A percentile compares a stretch with the other conserved stretches of the same genome.
These are phyloP conservation scores for Agrypnus murinus DNA, from an alignment of 2,888 invertebrate genomes.

Conservation along the genomic window DNA sequence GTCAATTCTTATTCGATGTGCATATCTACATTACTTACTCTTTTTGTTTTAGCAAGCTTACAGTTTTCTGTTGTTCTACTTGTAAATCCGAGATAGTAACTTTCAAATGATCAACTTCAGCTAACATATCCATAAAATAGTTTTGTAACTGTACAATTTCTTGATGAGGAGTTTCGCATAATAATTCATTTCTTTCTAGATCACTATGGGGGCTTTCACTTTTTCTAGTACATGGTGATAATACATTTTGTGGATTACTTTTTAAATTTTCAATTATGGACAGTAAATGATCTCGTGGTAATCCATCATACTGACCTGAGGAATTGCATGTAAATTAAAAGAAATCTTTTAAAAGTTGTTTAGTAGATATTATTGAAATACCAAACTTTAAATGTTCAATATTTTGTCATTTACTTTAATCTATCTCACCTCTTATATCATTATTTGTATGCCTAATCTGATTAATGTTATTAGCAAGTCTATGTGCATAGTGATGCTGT, in stretches of 20 bases:
- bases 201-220: slow-evolving; percentile 27
- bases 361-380: no score
- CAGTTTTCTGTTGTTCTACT: slow-evolving; percentile 37
- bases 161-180: slow-evolving; percentile 41
- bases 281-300: slow-evolving; percentile 27
- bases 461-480: no score
- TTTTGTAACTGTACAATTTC: slow-evolving; percentile 45
- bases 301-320: slow-evolving; percentile 28
- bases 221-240: slow-evolving; percentile 1
- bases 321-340: not conserved
- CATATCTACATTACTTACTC: slow-evolving; percentile 32
- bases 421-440: not conserved
- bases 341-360: not conserved
- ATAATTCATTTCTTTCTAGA: slow-evolving; percentile 34
- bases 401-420: no score
- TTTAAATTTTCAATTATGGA: slow-evolving; percentile 34
- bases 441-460: not conserved
- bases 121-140: slow-evolving; percentile 45
- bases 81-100: slow-evolving; percentile 40
- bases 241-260: not conserved
- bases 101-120: slow-evolving; percentile 44
- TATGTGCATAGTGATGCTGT: not conserved
- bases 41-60: slow-evolving; percentile 31
- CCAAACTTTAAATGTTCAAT: not conserved
- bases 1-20: no score